Conservation (phyloP, 2,113 vertebrate genomes). For the Phasianus colchicus region DNA sequence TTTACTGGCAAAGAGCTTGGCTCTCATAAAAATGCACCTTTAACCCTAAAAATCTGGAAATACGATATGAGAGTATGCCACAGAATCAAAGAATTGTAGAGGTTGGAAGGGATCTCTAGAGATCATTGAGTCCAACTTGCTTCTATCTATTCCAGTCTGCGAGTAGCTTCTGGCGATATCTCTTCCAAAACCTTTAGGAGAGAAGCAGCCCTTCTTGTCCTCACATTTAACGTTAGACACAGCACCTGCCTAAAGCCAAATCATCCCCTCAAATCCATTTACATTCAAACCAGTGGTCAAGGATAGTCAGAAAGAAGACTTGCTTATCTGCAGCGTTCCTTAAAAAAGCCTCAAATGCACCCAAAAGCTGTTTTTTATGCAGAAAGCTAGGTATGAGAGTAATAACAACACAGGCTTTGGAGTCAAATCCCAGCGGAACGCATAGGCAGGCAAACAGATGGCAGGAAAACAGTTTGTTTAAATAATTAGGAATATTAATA, state of each 20-base stretch:
- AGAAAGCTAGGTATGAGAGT: neutral
- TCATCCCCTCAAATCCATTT: neutral
- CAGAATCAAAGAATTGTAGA: too few relatives aligned
- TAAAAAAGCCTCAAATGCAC: neutral
- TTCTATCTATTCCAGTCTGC: neutral
- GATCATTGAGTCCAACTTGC: neutral
- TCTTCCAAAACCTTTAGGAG: neutral
- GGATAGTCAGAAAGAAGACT: neutral
- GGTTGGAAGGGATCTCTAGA: too few relatives aligned
- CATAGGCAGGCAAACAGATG: conserved; percentile 43
- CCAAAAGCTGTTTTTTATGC: neutral
- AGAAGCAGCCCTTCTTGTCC: neutral
- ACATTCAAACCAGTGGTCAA: neutral
- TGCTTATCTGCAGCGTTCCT: neutral
- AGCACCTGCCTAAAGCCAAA: neutral
- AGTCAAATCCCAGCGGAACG: neutral
- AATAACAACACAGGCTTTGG: conserved; percentile 5
- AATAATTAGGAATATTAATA: conserved; percentile 64
- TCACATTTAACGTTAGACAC: neutral
- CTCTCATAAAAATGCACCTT: neutral
- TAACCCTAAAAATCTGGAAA: neutral
- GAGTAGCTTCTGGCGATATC: neutral
- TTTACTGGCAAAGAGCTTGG: neutral
- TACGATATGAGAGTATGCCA: neutral
- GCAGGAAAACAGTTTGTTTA: conserved; percentile 37